Conservation (phyloP, 2,888 invertebrate genomes). For the Ceraclea dissimilis region DNA sequence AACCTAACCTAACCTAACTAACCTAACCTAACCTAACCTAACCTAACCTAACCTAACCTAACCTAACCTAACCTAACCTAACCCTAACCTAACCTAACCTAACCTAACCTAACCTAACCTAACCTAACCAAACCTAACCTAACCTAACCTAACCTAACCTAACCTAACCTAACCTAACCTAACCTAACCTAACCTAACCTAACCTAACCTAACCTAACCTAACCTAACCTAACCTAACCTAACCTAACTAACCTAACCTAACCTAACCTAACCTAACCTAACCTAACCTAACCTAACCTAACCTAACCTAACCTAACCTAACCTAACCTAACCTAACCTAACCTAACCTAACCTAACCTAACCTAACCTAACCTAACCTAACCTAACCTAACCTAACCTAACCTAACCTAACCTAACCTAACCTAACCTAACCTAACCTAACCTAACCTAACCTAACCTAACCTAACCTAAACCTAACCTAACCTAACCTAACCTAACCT, state of each 20-base stretch:
- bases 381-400: too few relatives aligned
- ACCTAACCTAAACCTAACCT: constrained; percentile 1
- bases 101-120: constrained; percentile 23
- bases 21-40: constrained; percentile 24
- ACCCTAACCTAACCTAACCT: constrained; percentile 22
- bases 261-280: constrained; percentile 5
- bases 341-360: too few relatives aligned
- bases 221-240: constrained; percentile 6
- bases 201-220: constrained; percentile 3
- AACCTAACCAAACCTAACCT: constrained; percentile 16
- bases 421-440: too few relatives aligned
- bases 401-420: too few relatives aligned
- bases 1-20: constrained; percentile 24
- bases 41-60: constrained; percentile 24
- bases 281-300: too few relatives aligned
- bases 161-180: constrained; percentile 4
- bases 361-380: too few relatives aligned
- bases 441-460: constrained; percentile 1
- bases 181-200: constrained; percentile 4
- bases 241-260: constrained; percentile 2
- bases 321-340: too few relatives aligned
- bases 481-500: constrained; percentile 7
- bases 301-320: too few relatives aligned
- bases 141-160: constrained; percentile 5
- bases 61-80: constrained; percentile 24